Base-by-base conservation (phyloP, 2,888 invertebrate species). In the Lithophane leautieri region DNA sequence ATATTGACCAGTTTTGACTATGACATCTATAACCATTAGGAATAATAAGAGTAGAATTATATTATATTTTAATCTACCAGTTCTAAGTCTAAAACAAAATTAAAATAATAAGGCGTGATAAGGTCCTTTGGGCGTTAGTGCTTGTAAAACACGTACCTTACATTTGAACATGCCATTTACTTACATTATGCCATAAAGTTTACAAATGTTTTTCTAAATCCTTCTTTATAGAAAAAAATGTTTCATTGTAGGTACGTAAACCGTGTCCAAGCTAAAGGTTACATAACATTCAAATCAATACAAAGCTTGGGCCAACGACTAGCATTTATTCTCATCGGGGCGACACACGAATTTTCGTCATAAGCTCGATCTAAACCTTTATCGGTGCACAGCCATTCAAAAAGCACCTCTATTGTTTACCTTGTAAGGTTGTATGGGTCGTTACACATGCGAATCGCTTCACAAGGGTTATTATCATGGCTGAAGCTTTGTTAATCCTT, bases 271-370 rank as follows among this genome's bases (percentile, higher is more conserved):
- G 34, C 52, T 76, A 74, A 76, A 78, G 66, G 77, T 84, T 83
- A 86, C 73, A 77, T 82, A 87, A 86, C 82, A 87, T 89, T 88
- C 85, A 87, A 90, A 90, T 89, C 88, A 89, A 90, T 89, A 89
- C 85, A 85, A 81, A 86, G 84, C 85, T 83, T 79, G 74, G 75
- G 76, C 82, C 83, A 83, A 82, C 82, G 73, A 83, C 84, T 84
- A 85, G 84, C 91, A 88, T 91, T 87, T 87, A 89, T 91, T 89
- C 89, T 92, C 90, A 90, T 91, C 87, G 88, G 81, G 77, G 63
- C 86, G 89, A 90, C 91, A 91, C 85, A 89, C 89, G 89, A 91
- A 90, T 90, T 90, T 89, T 89, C 89, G 86, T 90, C 89, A 90
- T 92, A 92, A 92, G 90, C 91, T 88, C 82, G 70, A 86, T 84